A percentile compares a stretch with the other conserved stretches of the same genome.
These are phyloP conservation scores for Syritta pipiens DNA, from an alignment of 2,888 invertebrate species.

Conservation along the genomic window DNA sequence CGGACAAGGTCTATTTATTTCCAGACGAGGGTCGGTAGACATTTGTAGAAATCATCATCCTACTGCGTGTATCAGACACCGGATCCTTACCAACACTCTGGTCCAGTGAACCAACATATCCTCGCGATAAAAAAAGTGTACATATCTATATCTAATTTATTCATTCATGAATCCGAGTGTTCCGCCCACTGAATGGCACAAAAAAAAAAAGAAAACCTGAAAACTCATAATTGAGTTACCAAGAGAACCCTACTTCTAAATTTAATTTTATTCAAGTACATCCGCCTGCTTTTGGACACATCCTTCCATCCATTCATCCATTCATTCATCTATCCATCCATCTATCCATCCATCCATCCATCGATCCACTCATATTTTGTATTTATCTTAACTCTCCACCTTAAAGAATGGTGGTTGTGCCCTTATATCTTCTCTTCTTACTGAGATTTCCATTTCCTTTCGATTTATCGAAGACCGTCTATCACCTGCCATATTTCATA, in stretches of 20 bases:
- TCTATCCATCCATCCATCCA: slow-evolving; percentile 4
- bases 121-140: background rate
- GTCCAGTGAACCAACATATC: background rate
- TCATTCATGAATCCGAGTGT: slow-evolving; percentile 22
- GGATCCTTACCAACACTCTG: too few species aligned
- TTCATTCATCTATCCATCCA: too few species aligned
- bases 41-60: too few species aligned
- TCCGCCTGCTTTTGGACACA: background rate
- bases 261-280: slow-evolving; percentile 29
- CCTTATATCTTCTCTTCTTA: background rate
- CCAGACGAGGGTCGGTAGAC: too few species aligned
- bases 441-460: slow-evolving; percentile 32
- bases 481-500: slow-evolving; percentile 48
- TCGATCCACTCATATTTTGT: slow-evolving; percentile 21
- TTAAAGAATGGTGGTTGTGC: background rate
- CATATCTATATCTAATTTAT: background rate
- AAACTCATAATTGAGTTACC: background rate
- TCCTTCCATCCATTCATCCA: background rate
- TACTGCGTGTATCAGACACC: too few species aligned
- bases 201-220: background rate
- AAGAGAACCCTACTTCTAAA: slow-evolving; percentile 7
- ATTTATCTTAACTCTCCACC: slow-evolving; percentile 36
- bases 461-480: slow-evolving; percentile 42
- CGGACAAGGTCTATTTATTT: too few species aligned
- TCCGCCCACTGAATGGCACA: background rate